These are phyloP conservation scores for Halcyon badia DNA, from an alignment of 2,797 vertebrate genomes.

Conservation along the genomic window DNA sequence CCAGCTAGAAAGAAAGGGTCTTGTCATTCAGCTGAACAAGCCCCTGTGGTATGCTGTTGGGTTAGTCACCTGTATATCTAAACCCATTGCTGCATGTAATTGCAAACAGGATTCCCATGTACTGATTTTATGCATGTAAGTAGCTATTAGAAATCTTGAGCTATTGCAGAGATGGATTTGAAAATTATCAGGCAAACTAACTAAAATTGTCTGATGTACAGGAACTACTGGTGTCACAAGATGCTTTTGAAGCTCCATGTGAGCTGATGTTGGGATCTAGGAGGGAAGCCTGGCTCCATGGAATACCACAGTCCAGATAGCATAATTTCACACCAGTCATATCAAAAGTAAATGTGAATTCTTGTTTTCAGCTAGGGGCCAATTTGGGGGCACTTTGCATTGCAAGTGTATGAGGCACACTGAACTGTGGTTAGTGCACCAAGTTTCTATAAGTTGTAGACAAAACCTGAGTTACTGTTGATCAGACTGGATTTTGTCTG, in stretches of 20 bases:
- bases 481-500: constrained; percentile 15
- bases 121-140: fast-evolving
- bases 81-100: not conserved
- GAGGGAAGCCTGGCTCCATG: not conserved
- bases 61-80: not conserved
- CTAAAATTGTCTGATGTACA: not conserved
- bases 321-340: not conserved
- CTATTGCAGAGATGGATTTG: not conserved
- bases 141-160: not conserved
- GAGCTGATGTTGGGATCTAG: not conserved
- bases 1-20: not conserved
- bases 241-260: not conserved
- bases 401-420: not conserved
- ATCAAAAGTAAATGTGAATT: not conserved
- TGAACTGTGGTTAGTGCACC: not conserved
- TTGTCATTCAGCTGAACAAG: not conserved
- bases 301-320: not conserved
- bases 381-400: not conserved
- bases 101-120: not conserved
- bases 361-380: not conserved
- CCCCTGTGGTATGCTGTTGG: fast-evolving
- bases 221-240: not conserved
- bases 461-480: not conserved
- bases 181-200: not conserved
- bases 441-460: constrained; percentile 8